These are phyloP conservation scores for Phymastichus coffea DNA, from an alignment of 1,140 invertebrate species.

Conservation along the genomic window DNA sequence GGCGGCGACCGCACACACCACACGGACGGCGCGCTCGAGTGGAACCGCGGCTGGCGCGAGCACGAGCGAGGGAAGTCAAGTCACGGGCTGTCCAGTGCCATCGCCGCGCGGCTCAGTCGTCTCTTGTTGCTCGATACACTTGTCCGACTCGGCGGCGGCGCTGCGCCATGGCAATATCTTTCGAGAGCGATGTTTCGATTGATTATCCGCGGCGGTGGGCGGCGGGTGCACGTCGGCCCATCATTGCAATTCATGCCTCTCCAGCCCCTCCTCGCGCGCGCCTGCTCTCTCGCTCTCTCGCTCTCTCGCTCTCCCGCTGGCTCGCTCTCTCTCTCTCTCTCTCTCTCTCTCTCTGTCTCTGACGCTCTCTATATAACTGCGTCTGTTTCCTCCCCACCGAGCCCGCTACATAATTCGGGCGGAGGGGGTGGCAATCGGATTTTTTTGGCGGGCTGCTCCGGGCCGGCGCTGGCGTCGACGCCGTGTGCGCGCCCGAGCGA, in stretches of 20 bases:
- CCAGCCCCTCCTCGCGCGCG: constrained; percentile 19
- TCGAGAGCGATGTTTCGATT: constrained; percentile 51
- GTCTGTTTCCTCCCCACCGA: constrained; percentile 42
- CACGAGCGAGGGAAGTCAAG: no score
- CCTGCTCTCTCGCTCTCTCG: not conserved
- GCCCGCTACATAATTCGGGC: constrained; percentile 44
- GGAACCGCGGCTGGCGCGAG: no score
- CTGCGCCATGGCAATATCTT: constrained; percentile 15
- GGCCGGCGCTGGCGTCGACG: constrained; percentile 39
- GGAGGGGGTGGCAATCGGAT: constrained; percentile 40
- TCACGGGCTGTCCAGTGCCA: no score
- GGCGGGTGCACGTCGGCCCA: constrained; percentile 40
- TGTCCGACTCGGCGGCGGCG: not conserved
- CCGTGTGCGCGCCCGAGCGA: not conserved
- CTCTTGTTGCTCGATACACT: no score
- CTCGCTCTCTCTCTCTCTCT: no score
- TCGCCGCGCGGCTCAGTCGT: no score
- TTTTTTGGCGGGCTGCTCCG: constrained; percentile 49
- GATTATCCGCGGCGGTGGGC: constrained; percentile 48
- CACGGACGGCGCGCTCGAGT: no score
- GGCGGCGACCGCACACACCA: no score
- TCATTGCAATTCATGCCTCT: constrained; percentile 53
- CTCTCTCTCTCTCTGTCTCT: constrained; percentile 24
- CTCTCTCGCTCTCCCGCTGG: not conserved
- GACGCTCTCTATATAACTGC: no score